Conservation (phyloP, 2,888 invertebrate genomes). For the Papilio elwesi region DNA sequence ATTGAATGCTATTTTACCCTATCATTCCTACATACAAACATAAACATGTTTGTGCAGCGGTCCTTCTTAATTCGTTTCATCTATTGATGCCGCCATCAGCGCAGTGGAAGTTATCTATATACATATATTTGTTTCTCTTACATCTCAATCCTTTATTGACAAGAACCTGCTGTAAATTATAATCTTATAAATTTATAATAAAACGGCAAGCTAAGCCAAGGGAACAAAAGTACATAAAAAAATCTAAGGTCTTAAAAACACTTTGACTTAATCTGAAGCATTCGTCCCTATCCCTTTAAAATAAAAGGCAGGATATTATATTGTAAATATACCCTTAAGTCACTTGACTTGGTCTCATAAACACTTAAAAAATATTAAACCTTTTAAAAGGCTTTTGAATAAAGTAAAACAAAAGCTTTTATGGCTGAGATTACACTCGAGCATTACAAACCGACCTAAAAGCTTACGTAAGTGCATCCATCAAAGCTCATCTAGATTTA, state of each 20-base stretch:
- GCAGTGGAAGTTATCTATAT: no score
- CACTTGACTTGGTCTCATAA: background rate
- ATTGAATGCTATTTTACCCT: background rate
- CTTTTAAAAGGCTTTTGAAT: slow-evolving; percentile 28
- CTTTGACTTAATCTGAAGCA: no score
- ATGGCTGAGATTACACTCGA: slow-evolving; percentile 24
- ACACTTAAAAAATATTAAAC: slow-evolving; percentile 1
- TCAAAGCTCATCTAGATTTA: background rate
- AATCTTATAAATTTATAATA: no score
- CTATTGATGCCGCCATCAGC: no score
- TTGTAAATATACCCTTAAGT: no score
- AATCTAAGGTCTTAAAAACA: no score
- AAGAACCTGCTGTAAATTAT: no score
- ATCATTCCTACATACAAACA: no score
- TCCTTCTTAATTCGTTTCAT: no score
- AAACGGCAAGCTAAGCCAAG: background rate
- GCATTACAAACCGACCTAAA: slow-evolving; percentile 25
- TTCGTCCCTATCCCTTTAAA: background rate
- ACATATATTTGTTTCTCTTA: no score
- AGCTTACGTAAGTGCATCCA: slow-evolving; percentile 20
- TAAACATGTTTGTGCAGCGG: no score
- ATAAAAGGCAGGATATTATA: background rate
- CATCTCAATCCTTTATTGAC: no score
- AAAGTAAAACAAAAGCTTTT: slow-evolving; percentile 37
- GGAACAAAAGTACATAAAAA: background rate